Evolutionary conservation across 1,140 invertebrate genomes (phyloP).

Genomic region (Telenomus remus): DNA sequence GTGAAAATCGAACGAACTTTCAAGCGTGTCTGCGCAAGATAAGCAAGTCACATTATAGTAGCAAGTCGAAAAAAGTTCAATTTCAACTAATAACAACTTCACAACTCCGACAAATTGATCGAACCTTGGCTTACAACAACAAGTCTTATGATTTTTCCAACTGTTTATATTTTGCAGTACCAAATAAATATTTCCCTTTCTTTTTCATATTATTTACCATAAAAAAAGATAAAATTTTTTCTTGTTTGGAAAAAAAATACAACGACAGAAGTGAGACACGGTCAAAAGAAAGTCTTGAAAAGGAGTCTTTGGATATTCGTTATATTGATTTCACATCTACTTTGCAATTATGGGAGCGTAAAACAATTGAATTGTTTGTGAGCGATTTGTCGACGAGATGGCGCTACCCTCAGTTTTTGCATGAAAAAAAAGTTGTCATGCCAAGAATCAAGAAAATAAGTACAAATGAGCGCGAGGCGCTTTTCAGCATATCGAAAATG

Average conservation of each 20-base stretch:
- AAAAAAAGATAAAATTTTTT: no score
- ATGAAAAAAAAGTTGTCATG: conserved; percentile 7
- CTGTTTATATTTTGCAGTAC: no score
- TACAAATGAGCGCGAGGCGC: conserved; percentile 2
- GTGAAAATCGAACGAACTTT: conserved; percentile 22
- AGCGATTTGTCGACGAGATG: conserved; percentile 22
- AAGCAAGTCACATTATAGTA: neutral
- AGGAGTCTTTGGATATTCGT: conserved; percentile 29
- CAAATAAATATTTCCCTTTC: conserved; percentile 2
- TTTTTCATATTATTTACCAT: no score
- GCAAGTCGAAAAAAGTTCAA: no score
- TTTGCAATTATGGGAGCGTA: conserved; percentile 33
- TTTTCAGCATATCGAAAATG: conserved; percentile 14
- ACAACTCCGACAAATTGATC: no score
- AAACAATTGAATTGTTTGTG: conserved; percentile 36
- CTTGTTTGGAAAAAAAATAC: conserved; percentile 4
- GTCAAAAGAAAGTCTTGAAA: neutral
- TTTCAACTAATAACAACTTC: no score
- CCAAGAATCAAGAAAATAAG: neutral
- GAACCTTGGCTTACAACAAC: no score
- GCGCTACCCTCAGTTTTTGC: conserved; percentile 15
- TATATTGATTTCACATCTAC: conserved; percentile 46
- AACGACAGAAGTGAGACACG: neutral
- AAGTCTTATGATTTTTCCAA: no score
- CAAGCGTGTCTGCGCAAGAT: neutral